Base-by-base conservation (phyloP, 2,888 invertebrate genomes). In the Andrena bicolor region DNA sequence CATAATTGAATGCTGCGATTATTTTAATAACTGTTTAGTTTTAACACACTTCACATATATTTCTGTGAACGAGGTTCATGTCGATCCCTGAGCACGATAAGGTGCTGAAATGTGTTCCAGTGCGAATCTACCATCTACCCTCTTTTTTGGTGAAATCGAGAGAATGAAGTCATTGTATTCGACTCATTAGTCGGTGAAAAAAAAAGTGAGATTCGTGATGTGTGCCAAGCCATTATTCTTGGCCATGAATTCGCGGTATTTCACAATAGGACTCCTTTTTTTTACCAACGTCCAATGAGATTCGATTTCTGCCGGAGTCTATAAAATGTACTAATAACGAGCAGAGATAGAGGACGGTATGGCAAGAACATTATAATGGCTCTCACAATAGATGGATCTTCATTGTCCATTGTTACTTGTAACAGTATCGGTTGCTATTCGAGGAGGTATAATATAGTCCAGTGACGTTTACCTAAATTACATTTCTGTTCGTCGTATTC, bases 341-440 rank as follows among this genome's bases (percentile, higher is more conserved):
- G 51, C 56, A 64, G 66, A 71, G 68, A 75, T 61, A 68, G 30
- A 68, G 80, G 51, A 13, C 48, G 41, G 56, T 23, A 69, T 56
- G 51, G 35, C 66, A 78, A 80, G 80, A 82, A 80, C 85, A 75
- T 79, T 64, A 85, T 85, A 85, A 86, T 85, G 72, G 80, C 69
- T 74, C 74, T 83, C 78, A 74, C 74, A 72, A 83, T 79, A 76
- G 78, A 81, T 83, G 76, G 78, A 81, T 83, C 78, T 76, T 81
- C 80, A 76, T 83, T 78, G 74, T 69, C 76, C 61, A 86, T 86
- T 86, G 86, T 86, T 85, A 83, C 74, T 41, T 41, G 16, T 41
- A 41, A 41, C 41, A 72, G 65, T 78, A 80, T 83, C 61, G 71
- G 61, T 78, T 80, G 32, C 71, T 60, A 60, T 74, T 80, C 49